A percentile compares a stretch with the other conserved stretches of the same genome.
Conservation (phyloP, 2,888 invertebrate genomes). For the Cryptocephalus moraei region DNA sequence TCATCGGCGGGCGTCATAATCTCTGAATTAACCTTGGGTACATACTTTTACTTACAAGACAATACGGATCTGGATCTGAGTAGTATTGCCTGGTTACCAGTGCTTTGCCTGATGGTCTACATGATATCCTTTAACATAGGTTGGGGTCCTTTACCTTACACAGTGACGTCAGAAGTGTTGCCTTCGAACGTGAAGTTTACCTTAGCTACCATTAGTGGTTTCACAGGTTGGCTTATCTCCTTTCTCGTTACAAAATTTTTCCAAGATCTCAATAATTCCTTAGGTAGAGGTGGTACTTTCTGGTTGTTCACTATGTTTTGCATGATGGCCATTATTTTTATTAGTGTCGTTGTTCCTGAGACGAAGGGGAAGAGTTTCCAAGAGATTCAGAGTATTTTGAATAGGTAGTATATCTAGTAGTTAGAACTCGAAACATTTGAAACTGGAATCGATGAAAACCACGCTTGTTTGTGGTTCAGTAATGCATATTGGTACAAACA, state of each 20-base stretch:
- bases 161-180: slow-evolving; percentile 69
- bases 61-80: slow-evolving; percentile 17
- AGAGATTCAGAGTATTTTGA: slow-evolving; percentile 55
- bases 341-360: slow-evolving; percentile 36
- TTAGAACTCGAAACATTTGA: no score
- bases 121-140: slow-evolving; percentile 59
- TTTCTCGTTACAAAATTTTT: slow-evolving; percentile 70
- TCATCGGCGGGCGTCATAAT: slow-evolving; percentile 57
- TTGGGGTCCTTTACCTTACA: slow-evolving; percentile 52
- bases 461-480: no score
- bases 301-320: slow-evolving; percentile 52
- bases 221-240: slow-evolving; percentile 62
- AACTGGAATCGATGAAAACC: no score
- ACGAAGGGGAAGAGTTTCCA: slow-evolving; percentile 80
- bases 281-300: slow-evolving; percentile 59
- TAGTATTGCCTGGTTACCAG: slow-evolving; percentile 20
- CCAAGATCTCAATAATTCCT: slow-evolving; percentile 43
- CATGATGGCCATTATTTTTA: slow-evolving; percentile 15
- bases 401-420: slow-evolving; percentile 4
- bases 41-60: slow-evolving; percentile 53
- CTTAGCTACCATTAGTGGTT: slow-evolving; percentile 58
- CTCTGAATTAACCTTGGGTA: slow-evolving; percentile 46
- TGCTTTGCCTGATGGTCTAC: slow-evolving; percentile 47
- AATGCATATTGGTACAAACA: no score
- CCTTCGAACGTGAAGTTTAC: slow-evolving; percentile 46